Conservation (phyloP, 2,888 invertebrate species). For the Subacronicta megacephala region DNA sequence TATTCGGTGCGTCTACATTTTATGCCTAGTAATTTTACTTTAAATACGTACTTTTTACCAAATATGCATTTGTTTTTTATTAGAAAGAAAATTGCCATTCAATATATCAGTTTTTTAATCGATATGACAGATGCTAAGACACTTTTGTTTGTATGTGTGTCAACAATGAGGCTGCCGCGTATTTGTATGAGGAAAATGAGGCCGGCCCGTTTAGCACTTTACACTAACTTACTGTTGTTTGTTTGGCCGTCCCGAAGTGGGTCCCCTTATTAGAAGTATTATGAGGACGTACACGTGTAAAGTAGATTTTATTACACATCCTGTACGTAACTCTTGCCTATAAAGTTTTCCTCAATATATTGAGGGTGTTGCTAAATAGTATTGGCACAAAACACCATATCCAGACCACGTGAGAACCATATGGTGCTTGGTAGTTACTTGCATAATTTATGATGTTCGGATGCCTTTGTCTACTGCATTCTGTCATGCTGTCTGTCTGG, state of each 20-base stretch:
- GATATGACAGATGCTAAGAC: constrained; percentile 41
- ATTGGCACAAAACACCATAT: constrained; percentile 21
- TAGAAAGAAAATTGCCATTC: constrained; percentile 26
- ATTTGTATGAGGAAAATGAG: constrained; percentile 60
- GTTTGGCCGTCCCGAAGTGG: constrained; percentile 49
- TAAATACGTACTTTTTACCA: constrained; percentile 71
- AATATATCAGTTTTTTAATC: constrained; percentile 27
- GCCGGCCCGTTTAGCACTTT: constrained; percentile 67
- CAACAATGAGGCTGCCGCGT: constrained; percentile 55
- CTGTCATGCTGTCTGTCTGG: constrained; percentile 30
- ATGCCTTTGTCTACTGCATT: constrained; percentile 4
- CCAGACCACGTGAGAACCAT: constrained; percentile 4
- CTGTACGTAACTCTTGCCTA: constrained; percentile 4
- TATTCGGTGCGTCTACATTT: constrained; percentile 88
- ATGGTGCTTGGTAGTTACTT: constrained; percentile 12
- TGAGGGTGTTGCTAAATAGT: constrained; percentile 1
- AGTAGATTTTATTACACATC: constrained; percentile 17
- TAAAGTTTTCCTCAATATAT: constrained; percentile 31
- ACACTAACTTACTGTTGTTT: constrained; percentile 61
- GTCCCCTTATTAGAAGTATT: constrained; percentile 46
- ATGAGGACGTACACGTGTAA: constrained; percentile 37
- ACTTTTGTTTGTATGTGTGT: constrained; percentile 59
- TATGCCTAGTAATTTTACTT: constrained; percentile 83
- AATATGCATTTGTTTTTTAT: constrained; percentile 40
- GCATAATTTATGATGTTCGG: constrained; percentile 25